A percentile compares a stretch with the other conserved stretches of the same genome.
These are phyloP conservation scores for Neuroscelio doddi DNA, from an alignment of 2,888 invertebrate species.

Conservation along the genomic window DNA sequence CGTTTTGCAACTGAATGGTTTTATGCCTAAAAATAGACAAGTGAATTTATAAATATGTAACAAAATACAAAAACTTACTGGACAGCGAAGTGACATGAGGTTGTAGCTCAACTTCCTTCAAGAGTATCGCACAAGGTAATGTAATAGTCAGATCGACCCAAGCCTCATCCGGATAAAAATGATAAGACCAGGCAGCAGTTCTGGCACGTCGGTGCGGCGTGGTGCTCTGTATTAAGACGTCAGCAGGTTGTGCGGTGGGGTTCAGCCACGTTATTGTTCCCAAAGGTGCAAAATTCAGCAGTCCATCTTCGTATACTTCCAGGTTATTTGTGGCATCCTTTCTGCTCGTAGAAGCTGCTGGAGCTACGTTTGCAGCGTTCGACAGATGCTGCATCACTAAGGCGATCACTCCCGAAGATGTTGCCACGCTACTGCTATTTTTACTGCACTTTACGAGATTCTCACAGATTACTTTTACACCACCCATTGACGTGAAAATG, in stretches of 20 bases:
- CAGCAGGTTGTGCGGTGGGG: slow-evolving; percentile 91
- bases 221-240: slow-evolving; percentile 87
- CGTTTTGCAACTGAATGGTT: too few species aligned
- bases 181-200: slow-evolving; percentile 96
- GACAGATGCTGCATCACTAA: slow-evolving; percentile 78
- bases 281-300: slow-evolving; percentile 92
- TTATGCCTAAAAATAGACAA: background rate
- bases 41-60: background rate
- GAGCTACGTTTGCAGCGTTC: slow-evolving; percentile 71
- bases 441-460: slow-evolving; percentile 78
- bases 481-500: slow-evolving; percentile 84
- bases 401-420: slow-evolving; percentile 73
- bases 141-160: slow-evolving; percentile 91
- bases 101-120: slow-evolving; percentile 90
- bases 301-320: slow-evolving; percentile 80
- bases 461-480: slow-evolving; percentile 83
- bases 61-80: slow-evolving; percentile 73
- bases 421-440: slow-evolving; percentile 74
- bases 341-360: slow-evolving; percentile 63
- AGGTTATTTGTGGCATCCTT: slow-evolving; percentile 70
- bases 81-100: slow-evolving; percentile 89
- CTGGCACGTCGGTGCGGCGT: slow-evolving; percentile 89
- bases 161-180: slow-evolving; percentile 92
- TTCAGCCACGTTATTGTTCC: slow-evolving; percentile 86
- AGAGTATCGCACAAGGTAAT: slow-evolving; percentile 89